Evolutionary conservation across 92 coral and sea anemone species (phyloP).

Genomic region (Porites rus): DNA sequence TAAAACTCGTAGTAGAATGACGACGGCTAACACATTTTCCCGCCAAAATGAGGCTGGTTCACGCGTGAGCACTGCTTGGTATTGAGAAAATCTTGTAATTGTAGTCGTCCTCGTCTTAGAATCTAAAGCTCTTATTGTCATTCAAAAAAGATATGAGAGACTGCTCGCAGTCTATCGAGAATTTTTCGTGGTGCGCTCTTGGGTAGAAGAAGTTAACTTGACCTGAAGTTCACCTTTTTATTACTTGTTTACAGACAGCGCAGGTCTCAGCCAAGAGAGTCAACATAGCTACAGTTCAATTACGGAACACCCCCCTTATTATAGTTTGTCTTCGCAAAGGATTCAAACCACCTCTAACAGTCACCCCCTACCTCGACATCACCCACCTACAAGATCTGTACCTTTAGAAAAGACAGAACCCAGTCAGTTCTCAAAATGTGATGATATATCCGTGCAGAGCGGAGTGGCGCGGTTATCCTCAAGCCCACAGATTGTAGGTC

Average conservation of each 20-base stretch:
- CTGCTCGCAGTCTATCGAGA: too few relatives aligned
- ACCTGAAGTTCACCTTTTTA: background rate
- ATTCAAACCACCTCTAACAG: background rate
- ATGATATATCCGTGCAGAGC: slow-evolving; percentile 79
- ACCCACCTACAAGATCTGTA: slow-evolving; percentile 30
- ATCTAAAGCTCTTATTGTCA: too few relatives aligned
- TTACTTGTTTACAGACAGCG: background rate
- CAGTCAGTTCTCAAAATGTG: slow-evolving; percentile 75
- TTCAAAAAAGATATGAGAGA: too few relatives aligned
- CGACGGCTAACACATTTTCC: too few relatives aligned
- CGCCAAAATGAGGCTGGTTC: too few relatives aligned
- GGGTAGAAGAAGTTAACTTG: background rate
- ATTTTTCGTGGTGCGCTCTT: too few relatives aligned
- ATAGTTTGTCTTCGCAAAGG: background rate
- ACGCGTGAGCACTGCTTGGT: too few relatives aligned
- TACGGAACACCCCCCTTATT: slow-evolving; percentile 1
- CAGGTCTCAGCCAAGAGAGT: slow-evolving; percentile 40
- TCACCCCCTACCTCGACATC: background rate
- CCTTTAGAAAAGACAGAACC: slow-evolving; percentile 14
- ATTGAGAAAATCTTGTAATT: too few relatives aligned
- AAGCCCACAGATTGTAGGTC: slow-evolving; percentile 74
- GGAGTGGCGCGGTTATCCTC: slow-evolving; percentile 61
- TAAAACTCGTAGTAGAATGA: too few relatives aligned
- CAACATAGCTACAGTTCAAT: slow-evolving; percentile 24
- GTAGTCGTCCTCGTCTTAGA: too few relatives aligned